A percentile compares a stretch with the other conserved stretches of the same genome.
These are phyloP conservation scores for Drosophila suzukii DNA, from an alignment of 1,140 invertebrate genomes.

Conservation along the genomic window DNA sequence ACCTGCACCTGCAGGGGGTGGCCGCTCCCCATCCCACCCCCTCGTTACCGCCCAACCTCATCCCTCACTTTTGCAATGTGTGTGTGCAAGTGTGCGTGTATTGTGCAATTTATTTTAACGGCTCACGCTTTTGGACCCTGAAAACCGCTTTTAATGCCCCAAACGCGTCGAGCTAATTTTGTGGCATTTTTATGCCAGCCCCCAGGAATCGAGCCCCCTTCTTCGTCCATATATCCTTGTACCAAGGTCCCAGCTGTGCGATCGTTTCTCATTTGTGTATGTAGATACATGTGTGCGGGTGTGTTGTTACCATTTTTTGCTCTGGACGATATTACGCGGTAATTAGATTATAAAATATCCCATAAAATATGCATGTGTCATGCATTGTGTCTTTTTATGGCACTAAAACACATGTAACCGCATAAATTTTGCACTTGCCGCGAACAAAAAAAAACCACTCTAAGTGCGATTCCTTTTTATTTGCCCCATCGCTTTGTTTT, in stretches of 20 bases:
- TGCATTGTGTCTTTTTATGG: conserved; percentile 76
- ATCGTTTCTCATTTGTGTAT: conserved; percentile 58
- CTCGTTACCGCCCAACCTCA: background rate
- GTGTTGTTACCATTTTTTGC: conserved; percentile 32
- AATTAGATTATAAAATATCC: conserved; percentile 83
- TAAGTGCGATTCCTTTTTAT: conserved; percentile 27
- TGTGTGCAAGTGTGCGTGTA: conserved; percentile 50
- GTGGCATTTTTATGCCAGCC: conserved; percentile 73
- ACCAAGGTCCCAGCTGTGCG: conserved; percentile 70
- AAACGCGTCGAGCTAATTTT: conserved; percentile 79
- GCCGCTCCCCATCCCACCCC: background rate
- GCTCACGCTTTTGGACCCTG: conserved; percentile 71
- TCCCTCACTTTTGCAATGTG: conserved; percentile 8
- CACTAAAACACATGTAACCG: conserved; percentile 73
- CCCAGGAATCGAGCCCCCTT: background rate
- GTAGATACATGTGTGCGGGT: conserved; percentile 4
- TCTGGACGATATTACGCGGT: conserved; percentile 71
- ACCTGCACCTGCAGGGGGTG: conserved; percentile 55
- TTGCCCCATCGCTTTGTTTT: conserved; percentile 7
- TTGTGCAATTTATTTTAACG: conserved; percentile 80
- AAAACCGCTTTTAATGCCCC: conserved; percentile 74
- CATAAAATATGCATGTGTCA: conserved; percentile 77
- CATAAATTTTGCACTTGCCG: conserved; percentile 31
- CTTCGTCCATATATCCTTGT: background rate
- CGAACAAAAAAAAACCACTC: background rate